phyloP scores from a whole-genome alignment of 2,888 invertebrate species.

The Drosophila formosana region DNA sequence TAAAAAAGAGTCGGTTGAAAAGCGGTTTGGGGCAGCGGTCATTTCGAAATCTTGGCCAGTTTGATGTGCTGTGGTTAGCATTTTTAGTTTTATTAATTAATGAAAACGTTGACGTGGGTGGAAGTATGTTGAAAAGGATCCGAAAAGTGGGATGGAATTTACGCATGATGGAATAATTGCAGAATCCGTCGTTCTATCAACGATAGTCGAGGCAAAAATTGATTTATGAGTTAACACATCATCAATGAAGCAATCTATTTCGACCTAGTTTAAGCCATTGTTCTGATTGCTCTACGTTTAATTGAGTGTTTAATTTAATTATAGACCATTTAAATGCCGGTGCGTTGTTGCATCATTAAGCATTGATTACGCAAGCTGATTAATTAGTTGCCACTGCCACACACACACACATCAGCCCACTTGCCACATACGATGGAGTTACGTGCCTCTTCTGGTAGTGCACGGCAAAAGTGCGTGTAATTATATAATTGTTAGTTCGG shows the following conservation, averaged over 20 bases:
- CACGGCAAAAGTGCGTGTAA: conserved; percentile 56
- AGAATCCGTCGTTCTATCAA: neutral
- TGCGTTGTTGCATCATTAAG: conserved; percentile 68
- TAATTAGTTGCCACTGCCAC: conserved; percentile 58
- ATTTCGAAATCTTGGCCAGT: conserved; percentile 39
- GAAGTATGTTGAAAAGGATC: neutral
- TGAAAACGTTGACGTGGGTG: conserved; percentile 21
- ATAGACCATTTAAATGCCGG: conserved; percentile 64
- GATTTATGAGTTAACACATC: conserved; percentile 37
- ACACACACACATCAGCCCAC: conserved; percentile 9
- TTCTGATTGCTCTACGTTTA: conserved; percentile 45
- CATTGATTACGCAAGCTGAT: conserved; percentile 70
- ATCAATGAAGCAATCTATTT: conserved; percentile 40
- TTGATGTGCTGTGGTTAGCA: conserved; percentile 62
- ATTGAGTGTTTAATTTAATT: conserved; percentile 79
- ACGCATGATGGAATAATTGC: neutral
- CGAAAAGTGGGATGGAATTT: too few species aligned
- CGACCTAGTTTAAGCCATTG: conserved; percentile 23
- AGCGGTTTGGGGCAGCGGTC: conserved; percentile 19
- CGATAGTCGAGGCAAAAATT: neutral
- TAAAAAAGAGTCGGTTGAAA: too few species aligned
- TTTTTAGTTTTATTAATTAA: conserved; percentile 62
- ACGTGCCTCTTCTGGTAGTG: conserved; percentile 38
- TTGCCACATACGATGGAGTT: conserved; percentile 1
- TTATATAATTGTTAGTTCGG: conserved; percentile 57